A percentile compares a stretch with the other conserved stretches of the same genome.
phyloP scores from a whole-genome alignment of 2,113 vertebrate genomes.

The Spea bombifrons region DNA sequence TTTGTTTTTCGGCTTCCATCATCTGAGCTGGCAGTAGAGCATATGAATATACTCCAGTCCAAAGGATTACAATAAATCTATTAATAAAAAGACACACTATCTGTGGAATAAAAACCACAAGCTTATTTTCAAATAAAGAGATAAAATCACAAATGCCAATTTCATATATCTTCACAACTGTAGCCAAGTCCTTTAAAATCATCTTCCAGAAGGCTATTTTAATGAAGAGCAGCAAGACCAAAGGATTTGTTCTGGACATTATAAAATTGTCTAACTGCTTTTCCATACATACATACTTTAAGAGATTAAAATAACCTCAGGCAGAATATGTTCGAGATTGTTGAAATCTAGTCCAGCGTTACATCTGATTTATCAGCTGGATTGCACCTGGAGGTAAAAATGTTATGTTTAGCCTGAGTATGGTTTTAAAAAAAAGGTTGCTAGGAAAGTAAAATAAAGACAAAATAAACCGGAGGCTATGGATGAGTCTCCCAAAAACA shows the following conservation, averaged over 20 bases:
- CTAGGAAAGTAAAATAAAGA: conserved; percentile 2
- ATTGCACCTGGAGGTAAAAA: conserved; percentile 23
- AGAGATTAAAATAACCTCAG: conserved; percentile 28
- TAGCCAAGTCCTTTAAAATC: background rate
- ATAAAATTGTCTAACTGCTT: conserved; percentile 13
- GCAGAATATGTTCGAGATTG: conserved; percentile 23
- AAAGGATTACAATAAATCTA: too few species aligned
- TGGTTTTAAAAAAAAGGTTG: conserved; percentile 3
- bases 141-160: too few species aligned
- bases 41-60: too few species aligned
- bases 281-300: conserved; percentile 33
- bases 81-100: too few species aligned
- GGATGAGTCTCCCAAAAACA: conserved; percentile 5
- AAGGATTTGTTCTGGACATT: conserved; percentile 28
- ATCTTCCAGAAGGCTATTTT: background rate
- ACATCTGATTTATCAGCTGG: conserved; percentile 27
- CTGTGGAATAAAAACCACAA: too few species aligned
- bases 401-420: background rate
- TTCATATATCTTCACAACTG: too few species aligned
- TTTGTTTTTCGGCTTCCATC: too few species aligned
- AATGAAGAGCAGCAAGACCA: background rate
- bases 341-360: conserved; percentile 25
- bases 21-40: too few species aligned
- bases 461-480: conserved; percentile 20
- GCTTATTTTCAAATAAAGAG: too few species aligned